These are phyloP conservation scores for Rhyacophila evoluta DNA, from an alignment of 2,888 invertebrate genomes.

Conservation along the genomic window DNA sequence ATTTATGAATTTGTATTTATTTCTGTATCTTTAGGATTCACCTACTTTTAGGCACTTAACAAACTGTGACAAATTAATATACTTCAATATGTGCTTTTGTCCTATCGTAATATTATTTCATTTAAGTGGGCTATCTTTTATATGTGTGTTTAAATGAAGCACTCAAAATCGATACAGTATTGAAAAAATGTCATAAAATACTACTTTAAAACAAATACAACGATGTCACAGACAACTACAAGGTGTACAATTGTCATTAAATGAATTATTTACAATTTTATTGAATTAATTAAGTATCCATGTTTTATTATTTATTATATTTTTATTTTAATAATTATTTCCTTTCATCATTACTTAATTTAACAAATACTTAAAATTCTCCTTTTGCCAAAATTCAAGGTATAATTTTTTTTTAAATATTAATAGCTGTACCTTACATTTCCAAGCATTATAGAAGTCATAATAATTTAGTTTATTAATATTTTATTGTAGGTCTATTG, in stretches of 20 bases:
- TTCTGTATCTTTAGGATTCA: not conserved
- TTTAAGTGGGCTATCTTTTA: no score
- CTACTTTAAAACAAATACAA: not conserved
- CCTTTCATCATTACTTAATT: not conserved
- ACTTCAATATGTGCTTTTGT: not conserved
- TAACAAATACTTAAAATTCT: not conserved
- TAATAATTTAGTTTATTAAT: not conserved
- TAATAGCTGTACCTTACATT: not conserved
- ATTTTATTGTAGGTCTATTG: not conserved
- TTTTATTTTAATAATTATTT: not conserved
- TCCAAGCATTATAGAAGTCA: not conserved
- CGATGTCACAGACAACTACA: not conserved
- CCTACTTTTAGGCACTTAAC: not conserved
- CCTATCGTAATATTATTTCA: no score
- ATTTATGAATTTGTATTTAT: constrained; percentile 3
- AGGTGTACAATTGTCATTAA: not conserved
- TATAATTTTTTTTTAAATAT: not conserved
- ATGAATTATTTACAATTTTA: constrained; percentile 7
- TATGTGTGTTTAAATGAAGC: not conserved
- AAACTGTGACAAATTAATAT: not conserved
- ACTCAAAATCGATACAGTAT: not conserved
- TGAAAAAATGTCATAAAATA: not conserved
- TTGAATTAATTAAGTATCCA: not conserved
- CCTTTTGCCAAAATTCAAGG: constrained; percentile 20
- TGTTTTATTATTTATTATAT: constrained; percentile 3